These are phyloP conservation scores for Rapana venosa DNA, from an alignment of 2,888 invertebrate genomes.

Conservation along the genomic window DNA sequence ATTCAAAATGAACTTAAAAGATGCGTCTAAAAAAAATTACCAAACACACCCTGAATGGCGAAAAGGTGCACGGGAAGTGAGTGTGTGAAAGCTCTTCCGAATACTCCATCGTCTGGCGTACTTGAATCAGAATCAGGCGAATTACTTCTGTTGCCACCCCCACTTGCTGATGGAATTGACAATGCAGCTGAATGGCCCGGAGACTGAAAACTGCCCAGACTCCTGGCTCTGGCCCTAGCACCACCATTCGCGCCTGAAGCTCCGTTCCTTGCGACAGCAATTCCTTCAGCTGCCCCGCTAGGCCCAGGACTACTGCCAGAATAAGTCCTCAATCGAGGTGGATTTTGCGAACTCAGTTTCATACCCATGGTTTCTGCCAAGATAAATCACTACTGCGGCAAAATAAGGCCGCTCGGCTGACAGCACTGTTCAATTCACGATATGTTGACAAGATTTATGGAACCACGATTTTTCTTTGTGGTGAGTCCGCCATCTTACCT, in stretches of 20 bases:
- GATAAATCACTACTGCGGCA: neutral
- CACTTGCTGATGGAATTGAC: slow-evolving; percentile 70
- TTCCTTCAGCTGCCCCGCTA: slow-evolving; percentile 56
- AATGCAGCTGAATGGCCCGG: slow-evolving; percentile 64
- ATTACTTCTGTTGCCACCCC: slow-evolving; percentile 68
- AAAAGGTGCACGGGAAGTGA: slow-evolving; percentile 76
- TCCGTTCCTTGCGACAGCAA: slow-evolving; percentile 61
- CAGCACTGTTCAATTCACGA: neutral
- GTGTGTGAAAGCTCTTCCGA: slow-evolving; percentile 63
- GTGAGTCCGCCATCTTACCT: slow-evolving; percentile 70
- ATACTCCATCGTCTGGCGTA: slow-evolving; percentile 72
- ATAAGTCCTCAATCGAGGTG: slow-evolving; percentile 71
- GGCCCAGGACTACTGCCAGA: slow-evolving; percentile 66
- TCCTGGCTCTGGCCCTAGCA: slow-evolving; percentile 69
- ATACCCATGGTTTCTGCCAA: slow-evolving; percentile 65
- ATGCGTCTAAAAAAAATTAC: neutral
- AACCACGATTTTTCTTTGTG: slow-evolving; percentile 15
- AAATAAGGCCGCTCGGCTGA: slow-evolving; percentile 23
- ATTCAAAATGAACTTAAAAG: neutral
- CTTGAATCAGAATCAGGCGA: slow-evolving; percentile 76
- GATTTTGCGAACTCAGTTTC: slow-evolving; percentile 71
- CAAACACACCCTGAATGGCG: slow-evolving; percentile 72
- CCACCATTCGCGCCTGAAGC: slow-evolving; percentile 58
- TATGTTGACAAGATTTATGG: slow-evolving; percentile 38
- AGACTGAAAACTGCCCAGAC: slow-evolving; percentile 71